Base-by-base conservation (phyloP, 2,797 vertebrate genomes). In the Paramormyrops hopkinsi region DNA sequence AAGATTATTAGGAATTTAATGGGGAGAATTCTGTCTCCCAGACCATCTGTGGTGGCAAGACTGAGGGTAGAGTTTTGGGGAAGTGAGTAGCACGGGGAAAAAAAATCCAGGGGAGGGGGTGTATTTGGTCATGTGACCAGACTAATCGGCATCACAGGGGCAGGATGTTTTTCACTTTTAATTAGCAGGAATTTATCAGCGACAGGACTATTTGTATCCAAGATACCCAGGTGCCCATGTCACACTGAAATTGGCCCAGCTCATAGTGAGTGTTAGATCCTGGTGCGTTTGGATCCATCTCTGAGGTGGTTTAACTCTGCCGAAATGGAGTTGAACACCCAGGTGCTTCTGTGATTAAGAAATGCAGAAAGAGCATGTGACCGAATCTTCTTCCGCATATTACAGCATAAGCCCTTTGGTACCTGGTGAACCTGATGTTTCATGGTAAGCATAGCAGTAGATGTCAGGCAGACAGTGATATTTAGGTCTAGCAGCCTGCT, bases 1-100 rank as follows among this genome's bases (percentile, higher is more conserved):
- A 97, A 96, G 96, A 97, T 98, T 97, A 97, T 97, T 97, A 97
- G 97, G 96, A 97, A 97, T 97, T 97, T 97, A 97, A 97, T 97
- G 96, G 96, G 96, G 96, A 97, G 96, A 96, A 97, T 96, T 96
- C 95, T 95, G 90, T 94, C 95, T 96, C 97, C 96, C 97, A 95
- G 95, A 96, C 97, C 97, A 98, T 98, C 97, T 98, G 97, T 96
- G 97, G 96, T 96, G 29, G 96, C 96, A 93, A 94, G 94, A 96
- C 96, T 96, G 96, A 94, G 82, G 95, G 96, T 95, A 96, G 95
- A 96, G 91, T 92, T 91, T 73, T 90, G 90, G 92, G 90, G 91
- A 90, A 69, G 88, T 83, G 50, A 37, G 84, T 92, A 92, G 92
- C 65, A 33, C 29, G 4, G 2, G 12, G 25, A 65, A 89, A 92